These are phyloP conservation scores for Drosophila tani DNA, from an alignment of 1,140 invertebrate species.

Conservation along the genomic window DNA sequence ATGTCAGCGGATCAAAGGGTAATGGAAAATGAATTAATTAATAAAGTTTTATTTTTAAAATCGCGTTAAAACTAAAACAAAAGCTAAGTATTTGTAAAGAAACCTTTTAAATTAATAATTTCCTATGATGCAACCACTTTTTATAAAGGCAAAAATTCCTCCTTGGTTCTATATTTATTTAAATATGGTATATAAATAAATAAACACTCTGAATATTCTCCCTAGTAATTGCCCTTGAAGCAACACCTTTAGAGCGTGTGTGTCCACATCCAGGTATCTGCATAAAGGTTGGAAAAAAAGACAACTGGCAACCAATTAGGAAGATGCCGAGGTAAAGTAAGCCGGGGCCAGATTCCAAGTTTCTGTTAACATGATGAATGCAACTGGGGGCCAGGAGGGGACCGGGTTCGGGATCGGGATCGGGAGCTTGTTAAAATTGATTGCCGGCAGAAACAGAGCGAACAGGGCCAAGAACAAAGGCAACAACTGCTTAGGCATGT, in stretches of 20 bases:
- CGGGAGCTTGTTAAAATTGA: constrained; percentile 74
- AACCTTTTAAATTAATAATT: too few relatives aligned
- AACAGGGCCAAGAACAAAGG: constrained; percentile 22
- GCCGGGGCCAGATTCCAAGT: constrained; percentile 9
- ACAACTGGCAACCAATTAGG: constrained; percentile 46
- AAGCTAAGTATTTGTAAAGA: too few relatives aligned
- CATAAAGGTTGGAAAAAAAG: neutral
- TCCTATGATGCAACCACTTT: too few relatives aligned
- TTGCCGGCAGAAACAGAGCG: constrained; percentile 39
- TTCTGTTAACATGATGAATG: constrained; percentile 36
- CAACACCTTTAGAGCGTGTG: too few relatives aligned
- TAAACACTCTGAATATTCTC: too few relatives aligned
- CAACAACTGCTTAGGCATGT: constrained; percentile 40
- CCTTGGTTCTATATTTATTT: too few relatives aligned
- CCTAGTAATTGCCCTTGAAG: too few relatives aligned
- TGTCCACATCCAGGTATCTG: neutral
- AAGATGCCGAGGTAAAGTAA: neutral
- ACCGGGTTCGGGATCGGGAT: neutral
- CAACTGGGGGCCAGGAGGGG: neutral
- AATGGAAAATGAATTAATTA: neutral
- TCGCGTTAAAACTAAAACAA: neutral
- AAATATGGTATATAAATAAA: too few relatives aligned
- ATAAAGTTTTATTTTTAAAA: neutral
- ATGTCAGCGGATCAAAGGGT: constrained; percentile 1
- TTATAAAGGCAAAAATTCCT: too few relatives aligned